These are phyloP conservation scores for Dreissena rostriformis DNA, from an alignment of 1,140 invertebrate species.

Conservation along the genomic window DNA sequence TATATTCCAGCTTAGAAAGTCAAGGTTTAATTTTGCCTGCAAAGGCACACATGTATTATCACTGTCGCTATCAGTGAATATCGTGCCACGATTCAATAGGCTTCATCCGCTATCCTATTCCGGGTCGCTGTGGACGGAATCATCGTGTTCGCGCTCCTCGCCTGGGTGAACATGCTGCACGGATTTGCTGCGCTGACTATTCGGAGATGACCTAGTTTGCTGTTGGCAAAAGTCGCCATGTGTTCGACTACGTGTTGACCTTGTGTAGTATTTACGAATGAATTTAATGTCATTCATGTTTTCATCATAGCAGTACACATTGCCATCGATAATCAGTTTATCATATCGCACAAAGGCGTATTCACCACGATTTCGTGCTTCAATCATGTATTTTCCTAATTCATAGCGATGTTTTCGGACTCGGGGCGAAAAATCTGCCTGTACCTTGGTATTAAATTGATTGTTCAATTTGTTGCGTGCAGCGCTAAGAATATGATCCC, in stretches of 20 bases:
- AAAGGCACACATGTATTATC: too few species aligned
- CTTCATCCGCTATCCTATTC: too few species aligned
- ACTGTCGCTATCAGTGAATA: too few species aligned
- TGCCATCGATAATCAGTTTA: conserved; percentile 7
- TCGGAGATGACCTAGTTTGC: background rate
- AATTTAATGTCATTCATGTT: background rate
- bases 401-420: background rate
- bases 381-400: background rate
- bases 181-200: background rate
- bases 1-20: too few species aligned
- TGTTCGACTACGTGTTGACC: background rate
- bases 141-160: background rate
- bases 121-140: too few species aligned
- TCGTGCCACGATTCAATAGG: too few species aligned
- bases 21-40: too few species aligned
- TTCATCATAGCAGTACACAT: conserved; percentile 1
- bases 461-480: background rate
- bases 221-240: background rate
- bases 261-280: background rate
- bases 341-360: background rate
- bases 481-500: background rate
- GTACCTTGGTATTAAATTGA: background rate
- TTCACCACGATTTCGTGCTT: background rate
- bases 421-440: background rate
- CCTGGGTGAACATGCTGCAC: background rate